phyloP scores from a whole-genome alignment of 2,797 vertebrate species.

The Kryptopterus vitreolus region DNA sequence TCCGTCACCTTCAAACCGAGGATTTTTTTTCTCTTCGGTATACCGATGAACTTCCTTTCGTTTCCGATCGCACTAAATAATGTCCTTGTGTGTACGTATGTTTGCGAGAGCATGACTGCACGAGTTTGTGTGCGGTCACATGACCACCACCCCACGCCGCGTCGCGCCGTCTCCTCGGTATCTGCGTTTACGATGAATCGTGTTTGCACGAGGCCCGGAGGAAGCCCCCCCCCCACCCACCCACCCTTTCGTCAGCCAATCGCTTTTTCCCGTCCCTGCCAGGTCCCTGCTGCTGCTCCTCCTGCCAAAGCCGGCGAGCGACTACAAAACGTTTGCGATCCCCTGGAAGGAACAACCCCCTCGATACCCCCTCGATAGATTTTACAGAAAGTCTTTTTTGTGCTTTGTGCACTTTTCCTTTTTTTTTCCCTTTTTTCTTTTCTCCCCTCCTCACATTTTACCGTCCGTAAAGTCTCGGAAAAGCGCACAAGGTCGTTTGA shows the following conservation, averaged over 20 bases:
- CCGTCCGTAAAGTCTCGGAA: neutral
- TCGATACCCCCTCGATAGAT: neutral
- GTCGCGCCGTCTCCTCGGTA: neutral
- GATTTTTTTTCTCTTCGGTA: neutral
- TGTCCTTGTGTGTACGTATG: neutral
- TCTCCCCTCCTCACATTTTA: neutral
- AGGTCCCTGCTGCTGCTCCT: constrained; percentile 39
- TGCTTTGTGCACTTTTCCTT: neutral
- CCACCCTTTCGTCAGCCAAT: constrained; percentile 5
- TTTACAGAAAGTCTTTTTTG: neutral
- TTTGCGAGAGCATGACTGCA: too few relatives aligned
- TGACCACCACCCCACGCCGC: neutral
- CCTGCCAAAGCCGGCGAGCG: constrained; percentile 69
- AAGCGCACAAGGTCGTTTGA: constrained; percentile 31
- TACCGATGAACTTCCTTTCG: neutral
- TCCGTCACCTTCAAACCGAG: too few relatives aligned
- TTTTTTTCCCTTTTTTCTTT: neutral
- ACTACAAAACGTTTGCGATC: constrained; percentile 67
- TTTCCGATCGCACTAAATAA: neutral
- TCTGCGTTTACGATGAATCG: constrained; percentile 32
- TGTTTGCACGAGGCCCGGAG: constrained; percentile 27
- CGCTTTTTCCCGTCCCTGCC: constrained; percentile 5
- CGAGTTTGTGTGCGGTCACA: neutral
- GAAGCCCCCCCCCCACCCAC: too few relatives aligned
- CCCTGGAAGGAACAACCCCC: constrained; percentile 44